Base-by-base conservation (phyloP, 2,888 invertebrate species). In the Embidobia sp. region DNA sequence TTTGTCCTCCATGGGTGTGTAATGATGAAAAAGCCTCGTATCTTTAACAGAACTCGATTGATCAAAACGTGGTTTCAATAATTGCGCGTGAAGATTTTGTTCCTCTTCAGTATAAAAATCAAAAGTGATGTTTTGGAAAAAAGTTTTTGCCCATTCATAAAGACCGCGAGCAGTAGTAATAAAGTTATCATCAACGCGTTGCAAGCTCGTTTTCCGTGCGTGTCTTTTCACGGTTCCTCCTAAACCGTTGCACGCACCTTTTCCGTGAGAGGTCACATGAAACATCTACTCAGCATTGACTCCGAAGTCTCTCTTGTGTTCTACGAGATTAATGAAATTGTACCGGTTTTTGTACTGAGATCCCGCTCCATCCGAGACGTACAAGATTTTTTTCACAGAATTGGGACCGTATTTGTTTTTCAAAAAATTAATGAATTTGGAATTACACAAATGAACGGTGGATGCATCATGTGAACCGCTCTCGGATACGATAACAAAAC, bases 301-400 rank as follows among this genome's bases (percentile, higher is more conserved):
- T 13, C 31, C 63, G 44, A 73, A 77, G 11, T 67, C 63, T 51
- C 61, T 22, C 40, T 66, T 11, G 11, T 75, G 64, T 8, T 78
- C 10, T 31, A 46, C 31, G 6, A 75, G 18, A 46, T 76, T 78
- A 0, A 51, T 31, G 13, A 75, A 42, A 57, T 72, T 70, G 31
- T 42, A 59, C n/a, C 31, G 70, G 6, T 22, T 22, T 22, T 22
- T 22, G 6, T 22, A 22, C 6, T 22, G 22, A 22, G 22, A 22
- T 6, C 55, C 49, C 1, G 78, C 63, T 5, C 75, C 75, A 40
- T 78, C 75, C 6, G 78, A 73, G 42, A 66, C 66, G 26, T 70
- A 64, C 13, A 37, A 22, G 22, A 67, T 51, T 67, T 76, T 76
- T 18, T 19, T 33, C 16, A 73, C 26, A 51, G 66, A 66, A 10